phyloP scores from a whole-genome alignment of 1,140 invertebrate species.

The Drosophila albomicans region DNA sequence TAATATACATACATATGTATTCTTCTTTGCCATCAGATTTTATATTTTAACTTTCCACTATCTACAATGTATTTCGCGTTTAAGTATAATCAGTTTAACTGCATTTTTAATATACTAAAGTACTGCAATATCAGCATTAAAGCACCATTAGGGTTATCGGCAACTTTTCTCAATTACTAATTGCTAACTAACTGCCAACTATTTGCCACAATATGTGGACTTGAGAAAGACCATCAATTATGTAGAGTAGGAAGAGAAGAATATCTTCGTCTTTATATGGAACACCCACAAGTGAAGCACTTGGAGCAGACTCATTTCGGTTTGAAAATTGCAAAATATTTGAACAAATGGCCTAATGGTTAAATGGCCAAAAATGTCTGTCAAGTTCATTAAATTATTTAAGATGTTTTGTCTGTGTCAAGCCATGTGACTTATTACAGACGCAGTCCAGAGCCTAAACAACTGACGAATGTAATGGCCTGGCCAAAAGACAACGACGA shows the following conservation, averaged over 20 bases:
- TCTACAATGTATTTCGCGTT: too few species aligned
- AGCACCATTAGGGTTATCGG: too few species aligned
- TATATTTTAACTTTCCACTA: too few species aligned
- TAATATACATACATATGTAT: too few species aligned
- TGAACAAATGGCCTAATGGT: conserved; percentile 39
- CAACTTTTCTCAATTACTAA: too few species aligned
- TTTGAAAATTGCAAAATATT: conserved; percentile 31
- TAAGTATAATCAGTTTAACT: too few species aligned
- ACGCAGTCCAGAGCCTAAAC: conserved; percentile 54
- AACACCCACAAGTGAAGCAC: conserved; percentile 10
- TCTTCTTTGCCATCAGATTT: too few species aligned
- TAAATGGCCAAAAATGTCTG: conserved; percentile 41
- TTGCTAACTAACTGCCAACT: not conserved
- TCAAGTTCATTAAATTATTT: conserved; percentile 81
- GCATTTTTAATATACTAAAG: too few species aligned
- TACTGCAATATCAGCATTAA: too few species aligned
- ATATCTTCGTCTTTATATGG: not conserved
- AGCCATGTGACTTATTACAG: conserved; percentile 67
- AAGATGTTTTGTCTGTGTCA: conserved; percentile 66
- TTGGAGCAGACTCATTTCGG: conserved; percentile 1
- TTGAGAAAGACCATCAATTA: not conserved
- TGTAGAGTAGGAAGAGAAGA: not conserved
- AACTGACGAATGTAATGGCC: conserved; percentile 66
- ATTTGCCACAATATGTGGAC: not conserved
- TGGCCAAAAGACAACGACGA: conserved; percentile 35